phyloP scores from a whole-genome alignment of 2,797 vertebrate genomes.

The Cottoperca gobio region DNA sequence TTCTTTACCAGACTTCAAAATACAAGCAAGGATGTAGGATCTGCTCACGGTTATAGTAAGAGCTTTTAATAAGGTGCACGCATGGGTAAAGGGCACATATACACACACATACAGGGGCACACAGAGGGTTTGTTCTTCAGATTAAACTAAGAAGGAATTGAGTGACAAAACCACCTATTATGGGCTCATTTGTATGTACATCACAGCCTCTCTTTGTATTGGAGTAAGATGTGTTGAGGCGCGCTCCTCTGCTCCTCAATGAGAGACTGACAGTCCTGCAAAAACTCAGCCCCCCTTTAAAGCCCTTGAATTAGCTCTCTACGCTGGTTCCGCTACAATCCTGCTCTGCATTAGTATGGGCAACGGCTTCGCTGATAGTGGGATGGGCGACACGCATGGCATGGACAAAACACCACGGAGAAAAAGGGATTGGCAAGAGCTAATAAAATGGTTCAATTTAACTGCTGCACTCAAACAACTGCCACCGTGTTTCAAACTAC shows the following conservation, averaged over 20 bases:
- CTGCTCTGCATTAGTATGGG: slow-evolving; percentile 61
- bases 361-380: slow-evolving; percentile 23
- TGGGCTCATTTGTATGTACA: slow-evolving; percentile 83
- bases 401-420: slow-evolving; percentile 22
- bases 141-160: slow-evolving; percentile 72
- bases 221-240: slow-evolving; percentile 75
- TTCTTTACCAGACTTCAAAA: slow-evolving; percentile 42
- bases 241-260: slow-evolving; percentile 59
- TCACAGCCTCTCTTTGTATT: slow-evolving; percentile 75
- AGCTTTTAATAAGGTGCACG: slow-evolving; percentile 15
- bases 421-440: slow-evolving; percentile 7
- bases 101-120: slow-evolving; percentile 25
- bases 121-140: slow-evolving; percentile 67
- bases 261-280: slow-evolving; percentile 64
- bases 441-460: slow-evolving; percentile 55
- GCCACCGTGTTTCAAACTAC: neutral
- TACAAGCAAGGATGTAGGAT: slow-evolving; percentile 17
- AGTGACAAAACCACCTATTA: slow-evolving; percentile 79
- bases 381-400: slow-evolving; percentile 29
- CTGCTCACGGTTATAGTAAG: neutral
- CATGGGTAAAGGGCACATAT: slow-evolving; percentile 22
- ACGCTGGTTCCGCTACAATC: slow-evolving; percentile 50
- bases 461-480: slow-evolving; percentile 37
- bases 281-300: slow-evolving; percentile 28
- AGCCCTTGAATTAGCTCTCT: slow-evolving; percentile 56